phyloP scores from a whole-genome alignment of 2,888 invertebrate species.

The Dysmachus trigonus region DNA sequence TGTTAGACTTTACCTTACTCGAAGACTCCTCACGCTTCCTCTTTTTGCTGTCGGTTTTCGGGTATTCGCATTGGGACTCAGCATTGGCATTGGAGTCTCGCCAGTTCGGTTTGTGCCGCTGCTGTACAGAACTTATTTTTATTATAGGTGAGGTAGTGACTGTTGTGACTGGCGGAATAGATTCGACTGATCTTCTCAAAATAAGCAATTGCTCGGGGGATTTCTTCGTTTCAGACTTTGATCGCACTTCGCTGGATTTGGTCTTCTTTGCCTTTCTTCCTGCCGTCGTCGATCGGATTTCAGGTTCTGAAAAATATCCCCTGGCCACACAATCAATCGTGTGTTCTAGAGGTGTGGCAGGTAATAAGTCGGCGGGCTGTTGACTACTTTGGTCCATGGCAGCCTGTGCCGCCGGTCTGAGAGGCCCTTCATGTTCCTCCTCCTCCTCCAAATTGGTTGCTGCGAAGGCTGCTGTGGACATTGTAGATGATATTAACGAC shows the following conservation, averaged over 20 bases:
- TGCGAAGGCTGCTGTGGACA: background rate
- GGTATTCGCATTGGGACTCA: background rate
- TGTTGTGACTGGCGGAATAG: background rate
- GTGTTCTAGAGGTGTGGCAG: slow-evolving; percentile 54
- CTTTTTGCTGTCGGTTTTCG: background rate
- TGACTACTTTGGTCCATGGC: slow-evolving; percentile 42
- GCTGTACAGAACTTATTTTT: background rate
- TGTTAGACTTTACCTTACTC: background rate
- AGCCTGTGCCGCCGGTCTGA: background rate
- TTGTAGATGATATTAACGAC: background rate
- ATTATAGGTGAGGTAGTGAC: background rate
- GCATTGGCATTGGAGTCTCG: background rate
- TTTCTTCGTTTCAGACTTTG: slow-evolving; percentile 66
- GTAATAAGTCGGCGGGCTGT: slow-evolving; percentile 55
- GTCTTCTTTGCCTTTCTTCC: slow-evolving; percentile 51
- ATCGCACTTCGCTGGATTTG: slow-evolving; percentile 58
- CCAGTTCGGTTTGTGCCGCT: background rate
- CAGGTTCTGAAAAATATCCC: slow-evolving; percentile 63
- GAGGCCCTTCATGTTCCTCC: background rate
- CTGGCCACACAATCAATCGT: slow-evolving; percentile 57
- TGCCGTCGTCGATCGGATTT: slow-evolving; percentile 55
- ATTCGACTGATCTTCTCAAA: background rate
- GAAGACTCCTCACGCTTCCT: background rate
- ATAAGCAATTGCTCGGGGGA: slow-evolving; percentile 52
- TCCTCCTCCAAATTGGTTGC: background rate